Conservation (phyloP, 2,113 vertebrate species). For the Tychaedon coryphoeus region DNA sequence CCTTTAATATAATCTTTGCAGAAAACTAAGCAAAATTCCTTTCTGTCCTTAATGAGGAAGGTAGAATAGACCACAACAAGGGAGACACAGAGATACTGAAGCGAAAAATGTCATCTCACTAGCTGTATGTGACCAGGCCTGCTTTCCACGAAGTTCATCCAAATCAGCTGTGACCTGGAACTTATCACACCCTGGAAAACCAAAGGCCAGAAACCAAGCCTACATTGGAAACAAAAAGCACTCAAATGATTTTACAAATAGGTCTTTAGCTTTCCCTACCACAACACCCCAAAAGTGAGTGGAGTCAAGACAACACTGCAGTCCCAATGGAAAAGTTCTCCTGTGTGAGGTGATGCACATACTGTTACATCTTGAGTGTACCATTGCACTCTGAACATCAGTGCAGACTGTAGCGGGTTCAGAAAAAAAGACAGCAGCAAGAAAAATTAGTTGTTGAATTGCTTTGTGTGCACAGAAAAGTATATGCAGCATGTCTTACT, state of each 20-base stretch:
- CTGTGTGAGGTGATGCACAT: neutral
- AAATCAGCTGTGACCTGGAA: neutral
- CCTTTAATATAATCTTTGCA: neutral
- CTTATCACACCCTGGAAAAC: neutral
- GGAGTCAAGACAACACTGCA: neutral
- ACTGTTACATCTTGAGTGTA: neutral
- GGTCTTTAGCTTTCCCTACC: neutral
- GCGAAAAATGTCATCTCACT: neutral
- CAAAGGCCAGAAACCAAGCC: neutral
- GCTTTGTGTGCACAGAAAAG: neutral
- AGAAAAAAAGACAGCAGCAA: neutral
- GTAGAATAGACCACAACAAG: neutral
- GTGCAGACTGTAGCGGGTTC: neutral
- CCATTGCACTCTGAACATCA: neutral
- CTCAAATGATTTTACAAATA: neutral
- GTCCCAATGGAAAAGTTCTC: neutral
- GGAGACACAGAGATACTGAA: neutral
- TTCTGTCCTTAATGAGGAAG: neutral
- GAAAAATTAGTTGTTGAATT: neutral
- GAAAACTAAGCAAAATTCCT: neutral
- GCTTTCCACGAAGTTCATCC: neutral
- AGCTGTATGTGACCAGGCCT: neutral
- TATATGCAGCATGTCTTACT: neutral
- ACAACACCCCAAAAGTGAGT: rapidly evolving
- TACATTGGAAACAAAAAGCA: neutral